Evolutionary conservation across 2,888 invertebrate genomes (phyloP).

Genomic region (Cyaniris semiargus): DNA sequence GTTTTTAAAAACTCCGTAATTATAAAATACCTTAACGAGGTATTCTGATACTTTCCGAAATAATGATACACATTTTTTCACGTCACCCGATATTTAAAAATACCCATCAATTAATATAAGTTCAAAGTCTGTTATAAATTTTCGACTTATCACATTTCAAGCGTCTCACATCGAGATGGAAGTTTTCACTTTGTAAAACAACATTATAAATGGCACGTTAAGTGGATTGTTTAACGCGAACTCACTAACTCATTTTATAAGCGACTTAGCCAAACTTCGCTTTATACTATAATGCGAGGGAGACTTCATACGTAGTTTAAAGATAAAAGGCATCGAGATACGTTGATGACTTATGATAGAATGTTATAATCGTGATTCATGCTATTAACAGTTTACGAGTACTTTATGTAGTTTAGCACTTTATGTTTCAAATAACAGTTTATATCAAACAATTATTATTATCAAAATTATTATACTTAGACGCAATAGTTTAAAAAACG

Average conservation of each 20-base stretch:
- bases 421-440: neutral
- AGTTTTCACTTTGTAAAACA: constrained; percentile 63
- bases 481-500: neutral
- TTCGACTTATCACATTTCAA: constrained; percentile 25
- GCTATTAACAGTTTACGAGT: neutral
- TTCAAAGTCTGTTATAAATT: constrained; percentile 9
- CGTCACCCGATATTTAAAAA: constrained; percentile 4
- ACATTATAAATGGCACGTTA: constrained; percentile 71
- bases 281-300: constrained; percentile 55
- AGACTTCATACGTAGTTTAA: constrained; percentile 29
- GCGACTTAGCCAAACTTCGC: constrained; percentile 64
- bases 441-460: neutral
- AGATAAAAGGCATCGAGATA: neutral
- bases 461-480: neutral
- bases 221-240: constrained; percentile 71
- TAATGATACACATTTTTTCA: constrained; percentile 19
- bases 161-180: constrained; percentile 50
- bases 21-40: constrained; percentile 23
- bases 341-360: neutral
- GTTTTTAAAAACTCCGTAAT: neutral
- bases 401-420: no score
- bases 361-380: neutral
- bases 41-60: constrained; percentile 1
- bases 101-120: constrained; percentile 10
- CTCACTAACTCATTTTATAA: constrained; percentile 70